Evolutionary conservation across 2,888 invertebrate genomes (phyloP), one percentile per base, ranked within the genome.

Genomic region (Tholera decimalis): DNA sequence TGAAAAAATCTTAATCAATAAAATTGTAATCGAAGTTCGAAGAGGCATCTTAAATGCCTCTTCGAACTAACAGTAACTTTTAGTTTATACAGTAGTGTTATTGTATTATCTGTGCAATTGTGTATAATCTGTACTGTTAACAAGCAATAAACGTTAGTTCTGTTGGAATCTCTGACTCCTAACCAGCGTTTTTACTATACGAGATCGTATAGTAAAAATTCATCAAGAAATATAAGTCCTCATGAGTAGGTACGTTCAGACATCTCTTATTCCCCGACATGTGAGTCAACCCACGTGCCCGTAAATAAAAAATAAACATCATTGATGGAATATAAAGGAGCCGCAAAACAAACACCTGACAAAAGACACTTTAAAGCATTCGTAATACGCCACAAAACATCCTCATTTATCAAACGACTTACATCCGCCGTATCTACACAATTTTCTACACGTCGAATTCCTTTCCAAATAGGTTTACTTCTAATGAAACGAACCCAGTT

Each of bases 401-500:
- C 30, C 43, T 39, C 60, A 53, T 74, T 60, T 68, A 28, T 68
- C 75, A 74, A 56, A 78, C 59, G 56, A 53, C 70, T 44, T 49
- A 26, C 60, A 60, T 57, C 15, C 43, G 43, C 55, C 9, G 11
- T 66, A 65, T 65, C 67, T 59, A 61, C 46, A 79, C 67, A 60
- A 54, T 75, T 79, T 69, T 47, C 63, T 55, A 70, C 66, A 66
- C 72, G 54, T 79, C 24, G 51, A 76, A 58, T 64, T 56, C 64
- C 65, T 62, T 55, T 47, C 70, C 58, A 77, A 77, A 77, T 76
- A 78, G 69, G 63, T 83, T 80, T 74, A 80, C 74, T 75, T 66
- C 75, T 80, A 81, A 81, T 81, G 81, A 83, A 83, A 81, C 82
- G 68, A 57, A 55, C 67, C 55, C 62, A 69, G 56, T 79, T 73